Conservation (phyloP, 2,797 vertebrate species). For the Coendou prehensilis region DNA sequence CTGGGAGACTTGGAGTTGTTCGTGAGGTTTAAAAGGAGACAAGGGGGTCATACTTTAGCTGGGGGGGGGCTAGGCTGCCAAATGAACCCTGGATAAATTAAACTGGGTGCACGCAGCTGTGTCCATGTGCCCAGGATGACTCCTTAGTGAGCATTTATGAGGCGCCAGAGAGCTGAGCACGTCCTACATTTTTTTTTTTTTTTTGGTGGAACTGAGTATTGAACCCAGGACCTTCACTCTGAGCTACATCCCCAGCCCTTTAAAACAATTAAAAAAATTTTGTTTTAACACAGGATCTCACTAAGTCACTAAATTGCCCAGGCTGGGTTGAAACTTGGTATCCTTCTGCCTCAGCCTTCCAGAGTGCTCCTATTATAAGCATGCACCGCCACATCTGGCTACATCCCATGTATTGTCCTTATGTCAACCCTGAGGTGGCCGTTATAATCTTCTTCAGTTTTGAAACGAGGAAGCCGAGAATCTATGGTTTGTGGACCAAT, state of each 20-base stretch:
- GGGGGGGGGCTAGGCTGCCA: neutral
- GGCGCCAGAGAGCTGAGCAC: neutral
- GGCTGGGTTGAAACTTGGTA: neutral
- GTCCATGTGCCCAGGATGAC: rapidly evolving
- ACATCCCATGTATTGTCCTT: neutral
- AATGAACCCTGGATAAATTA: neutral
- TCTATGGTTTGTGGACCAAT: neutral
- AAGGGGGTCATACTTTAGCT: neutral
- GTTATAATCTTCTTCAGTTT: neutral
- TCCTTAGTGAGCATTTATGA: neutral
- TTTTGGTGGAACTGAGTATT: neutral
- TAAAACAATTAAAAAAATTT: neutral
- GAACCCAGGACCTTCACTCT: neutral
- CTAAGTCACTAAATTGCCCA: neutral
- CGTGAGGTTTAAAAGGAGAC: neutral
- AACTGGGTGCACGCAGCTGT: neutral
- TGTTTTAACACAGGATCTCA: neutral
- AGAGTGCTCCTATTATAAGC: neutral
- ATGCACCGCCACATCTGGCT: neutral
- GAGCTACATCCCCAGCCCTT: neutral
- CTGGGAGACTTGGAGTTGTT: neutral
- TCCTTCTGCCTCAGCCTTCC: neutral
- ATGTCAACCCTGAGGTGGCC: neutral
- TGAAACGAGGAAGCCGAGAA: neutral
- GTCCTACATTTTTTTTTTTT: neutral